Conservation (phyloP, 1,140 invertebrate species). For the Mactra quadrangularis region DNA sequence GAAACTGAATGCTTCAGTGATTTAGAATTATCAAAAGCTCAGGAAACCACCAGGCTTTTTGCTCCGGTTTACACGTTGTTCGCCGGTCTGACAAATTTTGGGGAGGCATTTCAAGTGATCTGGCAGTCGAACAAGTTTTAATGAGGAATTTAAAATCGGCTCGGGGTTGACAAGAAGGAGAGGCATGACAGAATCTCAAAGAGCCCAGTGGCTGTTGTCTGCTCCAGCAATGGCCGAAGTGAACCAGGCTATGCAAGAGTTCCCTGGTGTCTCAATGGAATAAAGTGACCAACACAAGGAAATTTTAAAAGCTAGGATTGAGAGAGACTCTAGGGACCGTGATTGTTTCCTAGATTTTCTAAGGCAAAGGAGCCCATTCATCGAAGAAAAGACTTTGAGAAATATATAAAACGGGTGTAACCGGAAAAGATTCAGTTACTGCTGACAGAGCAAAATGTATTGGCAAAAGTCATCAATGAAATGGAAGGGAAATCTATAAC, state of each 20-base stretch:
- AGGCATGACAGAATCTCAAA: slow-evolving; percentile 66
- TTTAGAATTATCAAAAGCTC: neutral
- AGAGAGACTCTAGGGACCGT: neutral
- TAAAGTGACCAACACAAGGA: slow-evolving; percentile 1
- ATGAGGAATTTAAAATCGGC: slow-evolving; percentile 73
- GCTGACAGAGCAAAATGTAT: neutral
- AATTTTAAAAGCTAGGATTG: neutral
- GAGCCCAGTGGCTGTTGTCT: slow-evolving; percentile 39
- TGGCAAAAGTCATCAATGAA: neutral
- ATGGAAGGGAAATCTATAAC: neutral
- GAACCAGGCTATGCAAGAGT: slow-evolving; percentile 48
- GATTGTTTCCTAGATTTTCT: neutral
- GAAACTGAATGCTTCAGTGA: neutral
- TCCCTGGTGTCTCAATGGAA: neutral
- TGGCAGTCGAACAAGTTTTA: slow-evolving; percentile 75
- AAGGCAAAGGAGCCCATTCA: slow-evolving; percentile 1
- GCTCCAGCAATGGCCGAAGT: slow-evolving; percentile 15
- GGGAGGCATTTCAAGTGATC: slow-evolving; percentile 81
- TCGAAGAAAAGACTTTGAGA: neutral
- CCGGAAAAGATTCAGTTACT: neutral
- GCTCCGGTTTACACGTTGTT: slow-evolving; percentile 63
- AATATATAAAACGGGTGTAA: neutral
- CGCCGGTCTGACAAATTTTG: slow-evolving; percentile 80
- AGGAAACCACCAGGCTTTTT: slow-evolving; percentile 70
- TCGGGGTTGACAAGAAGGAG: slow-evolving; percentile 65